Conservation (phyloP, 2,113 vertebrate genomes). For the Hyperopisus bebe region DNA sequence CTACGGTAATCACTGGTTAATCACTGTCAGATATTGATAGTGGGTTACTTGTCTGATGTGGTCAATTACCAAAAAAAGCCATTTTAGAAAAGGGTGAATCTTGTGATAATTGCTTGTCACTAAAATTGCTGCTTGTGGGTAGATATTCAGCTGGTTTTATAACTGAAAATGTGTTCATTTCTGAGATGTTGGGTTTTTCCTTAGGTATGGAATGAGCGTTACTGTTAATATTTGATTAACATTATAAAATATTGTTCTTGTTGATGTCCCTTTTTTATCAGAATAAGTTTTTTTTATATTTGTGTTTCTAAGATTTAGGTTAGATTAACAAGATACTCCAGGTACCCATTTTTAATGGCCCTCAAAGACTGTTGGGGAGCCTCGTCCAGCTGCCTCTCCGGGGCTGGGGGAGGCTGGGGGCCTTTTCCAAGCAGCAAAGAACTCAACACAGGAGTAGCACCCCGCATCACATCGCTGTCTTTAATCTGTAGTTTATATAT, state of each 20-base stretch:
- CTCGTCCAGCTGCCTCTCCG: not conserved
- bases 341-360: not conserved
- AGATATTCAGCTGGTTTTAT: not conserved
- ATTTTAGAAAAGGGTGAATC: not conserved
- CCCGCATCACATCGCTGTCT: not conserved
- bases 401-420: not conserved
- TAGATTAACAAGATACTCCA: not conserved
- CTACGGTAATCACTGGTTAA: not conserved
- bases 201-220: not conserved
- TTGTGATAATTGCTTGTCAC: not conserved
- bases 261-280: not conserved
- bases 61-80: not conserved
- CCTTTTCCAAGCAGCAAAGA: not conserved
- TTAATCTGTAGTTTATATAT: not conserved
- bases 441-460: fast-evolving
- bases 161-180: not conserved
- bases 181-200: not conserved
- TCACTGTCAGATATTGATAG: not conserved
- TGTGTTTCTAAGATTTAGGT: not conserved
- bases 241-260: not conserved
- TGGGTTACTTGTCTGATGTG: not conserved
- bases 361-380: not conserved
- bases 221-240: not conserved
- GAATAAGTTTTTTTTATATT: not conserved
- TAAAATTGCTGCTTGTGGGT: not conserved